Conservation (phyloP, 1,140 invertebrate species). For the Cydia pomonella region DNA sequence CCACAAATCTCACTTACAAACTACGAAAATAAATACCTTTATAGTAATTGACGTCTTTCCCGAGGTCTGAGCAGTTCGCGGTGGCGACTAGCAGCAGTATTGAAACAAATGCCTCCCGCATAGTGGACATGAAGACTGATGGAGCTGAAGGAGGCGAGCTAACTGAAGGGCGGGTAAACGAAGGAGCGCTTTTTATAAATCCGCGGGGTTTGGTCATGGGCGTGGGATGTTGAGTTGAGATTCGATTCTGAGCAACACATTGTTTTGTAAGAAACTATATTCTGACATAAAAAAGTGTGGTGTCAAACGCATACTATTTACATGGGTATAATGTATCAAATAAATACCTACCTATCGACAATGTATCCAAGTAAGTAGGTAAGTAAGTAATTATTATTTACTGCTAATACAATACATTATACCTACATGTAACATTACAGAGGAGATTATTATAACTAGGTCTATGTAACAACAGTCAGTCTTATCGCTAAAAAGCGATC, state of each 20-base stretch:
- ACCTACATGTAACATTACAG: too few species aligned
- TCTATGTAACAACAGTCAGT: too few species aligned
- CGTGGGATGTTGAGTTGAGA: background rate
- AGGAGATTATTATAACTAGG: too few species aligned
- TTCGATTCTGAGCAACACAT: conserved; percentile 4
- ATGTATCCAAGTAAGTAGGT: too few species aligned
- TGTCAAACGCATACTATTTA: too few species aligned
- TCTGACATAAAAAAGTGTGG: too few species aligned
- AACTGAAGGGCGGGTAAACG: conserved; percentile 16
- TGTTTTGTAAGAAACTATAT: too few species aligned
- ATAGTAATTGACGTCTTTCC: conserved; percentile 68
- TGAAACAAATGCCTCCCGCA: conserved; percentile 65
- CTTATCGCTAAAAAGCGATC: too few species aligned
- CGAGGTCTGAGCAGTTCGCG: conserved; percentile 51
- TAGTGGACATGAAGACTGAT: conserved; percentile 59
- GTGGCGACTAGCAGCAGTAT: conserved; percentile 53
- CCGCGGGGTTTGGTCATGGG: background rate
- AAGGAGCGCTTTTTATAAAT: conserved; percentile 20
- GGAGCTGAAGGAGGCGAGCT: conserved; percentile 31
- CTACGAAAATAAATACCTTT: conserved; percentile 52
- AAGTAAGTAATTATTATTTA: too few species aligned
- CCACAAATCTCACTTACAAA: conserved; percentile 3
- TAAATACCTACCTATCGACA: too few species aligned
- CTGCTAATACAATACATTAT: too few species aligned
- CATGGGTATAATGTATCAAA: too few species aligned